Evolutionary conservation across 2,113 vertebrate genomes (phyloP).

Genomic region (Hippocampus guttulatus): DNA sequence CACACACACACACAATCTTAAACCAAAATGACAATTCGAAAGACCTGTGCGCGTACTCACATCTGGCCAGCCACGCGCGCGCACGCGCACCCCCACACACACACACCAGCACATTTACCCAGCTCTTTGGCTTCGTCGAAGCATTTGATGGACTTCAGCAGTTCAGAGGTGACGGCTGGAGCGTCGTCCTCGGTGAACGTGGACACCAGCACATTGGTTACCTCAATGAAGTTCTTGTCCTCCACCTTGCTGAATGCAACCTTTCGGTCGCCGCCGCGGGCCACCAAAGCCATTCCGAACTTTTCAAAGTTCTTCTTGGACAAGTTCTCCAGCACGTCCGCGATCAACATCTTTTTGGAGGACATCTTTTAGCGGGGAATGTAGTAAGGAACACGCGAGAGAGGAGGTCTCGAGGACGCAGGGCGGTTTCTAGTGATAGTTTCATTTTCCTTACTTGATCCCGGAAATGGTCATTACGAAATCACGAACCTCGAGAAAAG

Average conservation of each 20-base stretch:
- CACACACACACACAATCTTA: too few relatives aligned
- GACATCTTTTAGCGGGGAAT: not conserved
- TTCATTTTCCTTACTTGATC: not conserved
- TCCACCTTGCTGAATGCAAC: conserved; percentile 18
- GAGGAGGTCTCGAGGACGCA: not conserved
- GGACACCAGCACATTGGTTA: conserved; percentile 20
- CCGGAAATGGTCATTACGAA: not conserved
- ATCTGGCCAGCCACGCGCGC: too few relatives aligned
- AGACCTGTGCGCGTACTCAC: too few relatives aligned
- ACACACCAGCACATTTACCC: not conserved
- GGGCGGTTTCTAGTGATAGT: not conserved
- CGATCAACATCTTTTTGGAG: not conserved
- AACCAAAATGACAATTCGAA: too few relatives aligned
- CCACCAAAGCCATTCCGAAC: conserved; percentile 23
- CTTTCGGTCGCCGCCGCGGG: conserved; percentile 8
- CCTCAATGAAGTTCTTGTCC: not conserved
- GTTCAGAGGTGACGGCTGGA: not conserved
- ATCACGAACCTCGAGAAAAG: not conserved
- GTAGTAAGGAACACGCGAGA: not conserved
- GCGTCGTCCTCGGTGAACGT: conserved; percentile 18
- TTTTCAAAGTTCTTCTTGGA: not conserved
- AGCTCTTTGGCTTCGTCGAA: not conserved
- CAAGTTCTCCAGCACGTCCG: conserved; percentile 18
- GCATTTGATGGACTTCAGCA: not conserved
- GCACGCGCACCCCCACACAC: not conserved